A percentile compares a stretch with the other conserved stretches of the same genome.
Evolutionary conservation across 2,888 invertebrate species (phyloP).

Genomic region (Meghimatium bilineatum): DNA sequence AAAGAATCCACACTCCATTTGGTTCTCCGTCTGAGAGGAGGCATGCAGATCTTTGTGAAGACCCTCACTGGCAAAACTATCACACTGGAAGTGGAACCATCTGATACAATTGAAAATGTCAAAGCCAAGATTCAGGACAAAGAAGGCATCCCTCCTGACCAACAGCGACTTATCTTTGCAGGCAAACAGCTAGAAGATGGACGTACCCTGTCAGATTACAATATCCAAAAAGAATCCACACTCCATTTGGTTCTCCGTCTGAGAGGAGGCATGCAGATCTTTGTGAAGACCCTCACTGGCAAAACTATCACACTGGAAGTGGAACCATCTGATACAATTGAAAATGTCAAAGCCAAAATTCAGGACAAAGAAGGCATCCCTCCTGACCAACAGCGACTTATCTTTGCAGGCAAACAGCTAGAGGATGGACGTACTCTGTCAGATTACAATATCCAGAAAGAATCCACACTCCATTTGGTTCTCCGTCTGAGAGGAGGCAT

Average conservation of each 20-base stretch:
- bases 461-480: slow-evolving; percentile 83
- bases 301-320: slow-evolving; percentile 44
- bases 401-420: slow-evolving; percentile 96
- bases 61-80: slow-evolving; percentile 75
- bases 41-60: slow-evolving; percentile 77
- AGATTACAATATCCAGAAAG: slow-evolving; percentile 96
- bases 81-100: slow-evolving; percentile 82
- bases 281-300: slow-evolving; percentile 57
- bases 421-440: slow-evolving; percentile 95
- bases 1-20: slow-evolving; percentile 94
- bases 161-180: neutral
- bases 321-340: slow-evolving; percentile 9
- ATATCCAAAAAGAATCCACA: neutral
- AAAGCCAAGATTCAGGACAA: slow-evolving; percentile 79
- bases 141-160: slow-evolving; percentile 79
- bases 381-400: slow-evolving; percentile 81
- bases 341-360: neutral
- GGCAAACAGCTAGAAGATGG: neutral
- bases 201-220: neutral
- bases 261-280: slow-evolving; percentile 85
- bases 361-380: slow-evolving; percentile 79
- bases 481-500: slow-evolving; percentile 31
- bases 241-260: slow-evolving; percentile 71
- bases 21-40: slow-evolving; percentile 88
- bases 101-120: slow-evolving; percentile 95